A percentile compares a stretch with the other conserved stretches of the same genome.
These are phyloP conservation scores for Harpegnathos saltator DNA, from an alignment of 1,140 invertebrate genomes.

Conservation along the genomic window DNA sequence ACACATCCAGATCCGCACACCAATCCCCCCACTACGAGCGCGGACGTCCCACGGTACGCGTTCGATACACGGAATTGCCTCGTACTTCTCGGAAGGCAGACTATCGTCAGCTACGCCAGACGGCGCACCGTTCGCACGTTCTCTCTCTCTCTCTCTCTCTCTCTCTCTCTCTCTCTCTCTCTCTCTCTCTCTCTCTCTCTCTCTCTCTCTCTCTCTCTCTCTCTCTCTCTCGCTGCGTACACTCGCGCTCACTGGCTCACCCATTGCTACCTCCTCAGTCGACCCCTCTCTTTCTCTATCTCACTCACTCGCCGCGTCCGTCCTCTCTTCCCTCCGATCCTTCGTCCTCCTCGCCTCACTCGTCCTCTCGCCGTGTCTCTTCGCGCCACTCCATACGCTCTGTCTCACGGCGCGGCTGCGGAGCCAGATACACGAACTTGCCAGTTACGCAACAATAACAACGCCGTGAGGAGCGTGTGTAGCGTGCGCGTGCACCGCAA, in stretches of 20 bases:
- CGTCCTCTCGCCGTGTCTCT: background rate
- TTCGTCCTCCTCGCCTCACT: background rate
- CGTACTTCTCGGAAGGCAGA: slow-evolving; percentile 85
- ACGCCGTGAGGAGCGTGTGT: slow-evolving; percentile 74
- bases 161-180: slow-evolving; percentile 68
- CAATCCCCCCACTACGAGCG: slow-evolving; percentile 44
- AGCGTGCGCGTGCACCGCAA: slow-evolving; percentile 70
- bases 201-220: slow-evolving; percentile 68
- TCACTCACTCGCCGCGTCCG: background rate
- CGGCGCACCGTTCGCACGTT: slow-evolving; percentile 82
- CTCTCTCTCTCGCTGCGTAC: slow-evolving; percentile 65
- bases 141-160: slow-evolving; percentile 66
- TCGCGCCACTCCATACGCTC: slow-evolving; percentile 38
- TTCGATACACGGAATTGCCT: slow-evolving; percentile 85
- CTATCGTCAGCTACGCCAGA: slow-evolving; percentile 85
- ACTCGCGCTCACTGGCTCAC: slow-evolving; percentile 74
- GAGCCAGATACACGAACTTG: slow-evolving; percentile 68
- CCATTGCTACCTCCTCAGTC: slow-evolving; percentile 63
- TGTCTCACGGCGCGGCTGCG: slow-evolving; percentile 60
- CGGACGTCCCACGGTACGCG: slow-evolving; percentile 75
- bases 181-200: slow-evolving; percentile 68
- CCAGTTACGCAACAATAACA: slow-evolving; percentile 81
- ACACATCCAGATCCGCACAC: slow-evolving; percentile 24
- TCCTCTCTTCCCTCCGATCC: background rate
- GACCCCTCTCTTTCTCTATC: slow-evolving; percentile 6